Conservation (phyloP, 2,888 invertebrate species). For the Mechanitis messenoides region DNA sequence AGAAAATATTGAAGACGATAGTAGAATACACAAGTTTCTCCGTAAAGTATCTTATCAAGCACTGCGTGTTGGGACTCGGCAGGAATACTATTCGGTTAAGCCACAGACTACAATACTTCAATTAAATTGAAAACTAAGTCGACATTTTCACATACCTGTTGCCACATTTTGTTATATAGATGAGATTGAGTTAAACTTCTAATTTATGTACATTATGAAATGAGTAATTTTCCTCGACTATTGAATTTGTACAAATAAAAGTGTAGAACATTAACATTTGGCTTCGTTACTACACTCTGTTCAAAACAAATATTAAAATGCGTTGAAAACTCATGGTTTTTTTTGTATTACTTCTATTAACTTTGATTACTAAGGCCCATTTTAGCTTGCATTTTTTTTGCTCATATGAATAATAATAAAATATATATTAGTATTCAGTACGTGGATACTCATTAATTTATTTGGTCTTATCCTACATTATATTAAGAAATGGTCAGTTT, state of each 20-base stretch:
- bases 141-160: no score
- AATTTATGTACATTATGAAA: no score
- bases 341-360: slow-evolving; percentile 49
- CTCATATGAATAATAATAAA: slow-evolving; percentile 11
- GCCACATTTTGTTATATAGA: no score
- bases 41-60: background rate
- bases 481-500: no score
- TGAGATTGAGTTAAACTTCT: no score
- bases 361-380: slow-evolving; percentile 46
- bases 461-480: no score
- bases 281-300: slow-evolving; percentile 13
- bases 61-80: slow-evolving; percentile 10
- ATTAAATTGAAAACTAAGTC: slow-evolving; percentile 14
- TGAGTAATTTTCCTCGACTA: no score
- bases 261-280: slow-evolving; percentile 21
- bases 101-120: slow-evolving; percentile 10
- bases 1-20: no score
- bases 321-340: slow-evolving; percentile 38
- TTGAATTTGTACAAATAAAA: slow-evolving; percentile 6
- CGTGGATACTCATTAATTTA: no score
- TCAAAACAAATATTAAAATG: slow-evolving; percentile 31
- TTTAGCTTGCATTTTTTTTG: slow-evolving; percentile 29
- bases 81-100: slow-evolving; percentile 10
- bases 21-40: no score
- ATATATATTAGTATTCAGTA: no score